Evolutionary conservation across 2,888 invertebrate genomes (phyloP), one percentile per base, ranked within the genome.

Genomic region (Podotricha telesiphe): DNA sequence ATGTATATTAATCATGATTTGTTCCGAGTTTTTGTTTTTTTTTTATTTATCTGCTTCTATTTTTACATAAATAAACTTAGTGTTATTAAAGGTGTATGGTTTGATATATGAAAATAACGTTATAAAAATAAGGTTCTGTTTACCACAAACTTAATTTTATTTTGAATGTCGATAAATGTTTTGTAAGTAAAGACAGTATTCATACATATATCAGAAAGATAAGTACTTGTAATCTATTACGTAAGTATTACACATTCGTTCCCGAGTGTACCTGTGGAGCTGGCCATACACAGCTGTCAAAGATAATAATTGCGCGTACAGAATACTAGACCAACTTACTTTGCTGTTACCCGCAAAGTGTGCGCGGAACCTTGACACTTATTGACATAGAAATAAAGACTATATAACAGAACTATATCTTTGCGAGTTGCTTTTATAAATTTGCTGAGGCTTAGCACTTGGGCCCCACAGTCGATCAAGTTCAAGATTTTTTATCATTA

Each of bases 301-400:
- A 91, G 85, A 86, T 85, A 78, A 87, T 91, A 90, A 92, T 91
- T 92, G 88, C 87, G 85, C 82, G 86, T 86, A 88, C 85, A 88
- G 85, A 88, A 86, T 84, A 86, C 82, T 84, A 82, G 80, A 80
- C 86, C 82, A 85, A 80, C 68, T 74, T 74, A 73, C 67, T 79
- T 81, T 86, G 81, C 84, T 73, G 81, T 80, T 79, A 74, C 34
- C 59, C 68, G 65, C 62, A 51, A 58, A 42, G 53, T 68, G 10
- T 61, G 50, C 37, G 37, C 63, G 42, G 65, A 53, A 72, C 62
- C 73, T 65, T 82, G 67, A 66, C 73, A 77, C 77, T 81, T 89
- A 81, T 64, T 0, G 0, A 5, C 0, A 34, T 11, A 7, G 3
- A 0, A 19, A 72, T 81, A 79, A 77, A 77, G 77, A 47, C 17